A percentile compares a stretch with the other conserved stretches of the same genome.
Conservation (phyloP, 2,888 invertebrate species). For the Scaptomyza reducta region DNA sequence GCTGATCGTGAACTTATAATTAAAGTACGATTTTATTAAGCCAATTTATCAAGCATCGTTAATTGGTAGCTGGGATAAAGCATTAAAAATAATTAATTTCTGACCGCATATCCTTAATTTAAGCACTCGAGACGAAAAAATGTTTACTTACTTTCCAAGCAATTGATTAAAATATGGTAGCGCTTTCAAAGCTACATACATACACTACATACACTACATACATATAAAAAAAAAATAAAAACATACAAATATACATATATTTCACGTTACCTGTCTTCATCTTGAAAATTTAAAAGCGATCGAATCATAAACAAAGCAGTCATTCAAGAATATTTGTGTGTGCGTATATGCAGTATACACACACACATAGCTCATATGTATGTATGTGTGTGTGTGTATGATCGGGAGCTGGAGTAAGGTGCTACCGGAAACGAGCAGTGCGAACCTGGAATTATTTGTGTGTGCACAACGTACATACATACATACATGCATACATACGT, state of each 20-base stretch:
- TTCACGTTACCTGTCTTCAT: slow-evolving; percentile 17
- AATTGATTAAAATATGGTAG: slow-evolving; percentile 12
- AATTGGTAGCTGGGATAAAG: neutral
- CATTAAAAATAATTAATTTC: neutral
- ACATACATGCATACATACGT: neutral
- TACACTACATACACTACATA: neutral
- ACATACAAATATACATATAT: neutral
- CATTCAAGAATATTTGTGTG: slow-evolving; percentile 19
- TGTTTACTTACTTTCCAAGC: slow-evolving; percentile 1
- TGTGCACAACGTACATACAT: slow-evolving; percentile 4
- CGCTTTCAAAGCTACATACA: slow-evolving; percentile 1
- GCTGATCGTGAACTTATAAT: neutral
- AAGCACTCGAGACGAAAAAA: neutral
- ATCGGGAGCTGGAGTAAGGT: slow-evolving; percentile 12
- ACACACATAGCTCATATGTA: neutral
- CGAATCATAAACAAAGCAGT: slow-evolving; percentile 21
- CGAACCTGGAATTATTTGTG: slow-evolving; percentile 19
- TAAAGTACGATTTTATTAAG: neutral
- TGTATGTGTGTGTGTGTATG: neutral
- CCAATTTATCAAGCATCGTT: neutral
- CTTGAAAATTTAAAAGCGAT: slow-evolving; percentile 17
- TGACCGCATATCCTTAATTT: neutral
- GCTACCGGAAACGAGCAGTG: slow-evolving; percentile 22
- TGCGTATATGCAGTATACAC: slow-evolving; percentile 10
- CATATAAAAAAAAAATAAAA: neutral